A percentile compares a stretch with the other conserved stretches of the same genome.
Conservation (phyloP, 1,140 invertebrate genomes). For the Delia radicum region DNA sequence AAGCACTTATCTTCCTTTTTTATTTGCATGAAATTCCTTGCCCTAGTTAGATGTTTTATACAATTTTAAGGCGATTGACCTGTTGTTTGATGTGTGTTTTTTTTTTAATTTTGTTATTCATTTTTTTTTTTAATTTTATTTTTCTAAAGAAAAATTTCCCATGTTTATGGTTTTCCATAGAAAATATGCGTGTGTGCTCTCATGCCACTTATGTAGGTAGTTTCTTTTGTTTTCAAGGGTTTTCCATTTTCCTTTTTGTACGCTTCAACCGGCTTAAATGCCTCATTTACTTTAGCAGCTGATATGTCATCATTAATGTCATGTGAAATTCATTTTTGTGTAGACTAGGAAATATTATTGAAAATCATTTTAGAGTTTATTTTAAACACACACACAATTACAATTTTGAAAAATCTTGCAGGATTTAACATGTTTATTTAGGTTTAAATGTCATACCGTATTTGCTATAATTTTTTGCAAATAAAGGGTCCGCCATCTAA, state of each 20-base stretch:
- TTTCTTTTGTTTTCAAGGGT: background rate
- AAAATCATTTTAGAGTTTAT: no score
- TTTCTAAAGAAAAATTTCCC: background rate
- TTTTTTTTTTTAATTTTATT: background rate
- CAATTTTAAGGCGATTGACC: background rate
- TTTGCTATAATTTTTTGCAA: no score
- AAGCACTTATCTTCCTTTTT: no score
- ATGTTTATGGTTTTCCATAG: background rate
- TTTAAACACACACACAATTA: no score
- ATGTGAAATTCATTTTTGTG: background rate
- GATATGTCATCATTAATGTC: background rate
- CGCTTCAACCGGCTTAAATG: background rate
- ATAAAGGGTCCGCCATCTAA: no score
- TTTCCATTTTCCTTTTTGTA: background rate
- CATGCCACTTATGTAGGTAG: no score
- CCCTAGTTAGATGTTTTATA: background rate
- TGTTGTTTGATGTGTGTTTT: background rate
- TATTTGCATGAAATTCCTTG: no score
- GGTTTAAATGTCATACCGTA: no score
- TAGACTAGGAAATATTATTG: no score
- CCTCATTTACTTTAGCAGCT: slow-evolving; percentile 14
- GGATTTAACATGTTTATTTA: no score
- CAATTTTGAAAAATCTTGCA: no score
- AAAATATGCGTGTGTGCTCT: no score
- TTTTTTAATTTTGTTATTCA: background rate